phyloP scores from a whole-genome alignment of 2,797 vertebrate species.

The Geotrypetes seraphini region DNA sequence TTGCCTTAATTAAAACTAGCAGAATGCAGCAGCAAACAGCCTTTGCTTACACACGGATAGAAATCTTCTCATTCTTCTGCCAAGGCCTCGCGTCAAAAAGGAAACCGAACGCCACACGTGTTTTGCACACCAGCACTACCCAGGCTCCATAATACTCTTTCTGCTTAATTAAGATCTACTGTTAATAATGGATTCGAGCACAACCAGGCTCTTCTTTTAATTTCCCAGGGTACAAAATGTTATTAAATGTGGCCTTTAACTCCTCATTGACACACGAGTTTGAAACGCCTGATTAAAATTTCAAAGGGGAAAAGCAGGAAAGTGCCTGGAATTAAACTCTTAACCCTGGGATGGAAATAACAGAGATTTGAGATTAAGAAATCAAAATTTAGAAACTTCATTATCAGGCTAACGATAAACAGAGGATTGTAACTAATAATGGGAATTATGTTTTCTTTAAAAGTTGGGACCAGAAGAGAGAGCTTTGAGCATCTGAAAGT shows the following conservation, averaged over 20 bases:
- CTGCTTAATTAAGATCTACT: conserved; percentile 59
- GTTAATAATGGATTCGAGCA: conserved; percentile 49
- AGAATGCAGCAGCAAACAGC: conserved; percentile 60
- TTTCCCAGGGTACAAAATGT: conserved; percentile 54
- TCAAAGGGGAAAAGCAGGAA: conserved; percentile 33
- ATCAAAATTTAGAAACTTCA: conserved; percentile 32
- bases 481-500: neutral
- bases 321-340: conserved; percentile 41
- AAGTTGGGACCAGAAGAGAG: neutral
- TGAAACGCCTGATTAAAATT: conserved; percentile 54
- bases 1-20: conserved; percentile 67
- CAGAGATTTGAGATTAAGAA: conserved; percentile 30
- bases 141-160: conserved; percentile 7
- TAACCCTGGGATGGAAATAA: conserved; percentile 42
- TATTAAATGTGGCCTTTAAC: conserved; percentile 59
- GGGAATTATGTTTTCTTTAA: conserved; percentile 10
- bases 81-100: conserved; percentile 18
- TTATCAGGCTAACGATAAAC: conserved; percentile 18
- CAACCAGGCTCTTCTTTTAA: conserved; percentile 39
- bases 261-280: conserved; percentile 35
- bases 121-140: conserved; percentile 3
- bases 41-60: conserved; percentile 42
- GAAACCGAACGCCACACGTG: conserved; percentile 26
- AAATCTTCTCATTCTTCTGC: conserved; percentile 17
- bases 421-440: conserved; percentile 10